These are phyloP conservation scores for Myiozetetes cayanensis DNA, from an alignment of 2,113 vertebrate genomes.

Conservation along the genomic window DNA sequence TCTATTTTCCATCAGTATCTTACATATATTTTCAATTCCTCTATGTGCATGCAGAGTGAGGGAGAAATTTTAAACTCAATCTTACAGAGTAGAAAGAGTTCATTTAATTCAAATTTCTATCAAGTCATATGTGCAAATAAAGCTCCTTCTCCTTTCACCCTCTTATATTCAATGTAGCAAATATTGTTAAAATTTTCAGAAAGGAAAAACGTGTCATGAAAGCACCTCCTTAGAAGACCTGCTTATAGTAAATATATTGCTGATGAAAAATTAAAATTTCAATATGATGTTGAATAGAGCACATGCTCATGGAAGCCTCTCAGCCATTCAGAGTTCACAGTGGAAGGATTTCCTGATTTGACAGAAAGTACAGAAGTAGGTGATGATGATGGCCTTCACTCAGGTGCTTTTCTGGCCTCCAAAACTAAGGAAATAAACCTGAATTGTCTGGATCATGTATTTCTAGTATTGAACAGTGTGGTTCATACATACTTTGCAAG, in stretches of 20 bases:
- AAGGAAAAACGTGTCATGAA: not conserved
- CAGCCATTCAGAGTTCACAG: not conserved
- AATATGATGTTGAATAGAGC: not conserved
- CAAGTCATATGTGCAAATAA: not conserved
- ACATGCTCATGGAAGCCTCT: not conserved
- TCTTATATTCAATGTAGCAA: not conserved
- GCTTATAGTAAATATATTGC: not conserved
- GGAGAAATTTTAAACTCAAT: not conserved
- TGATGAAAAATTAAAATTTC: not conserved
- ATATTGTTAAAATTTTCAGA: not conserved
- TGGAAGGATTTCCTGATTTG: not conserved
- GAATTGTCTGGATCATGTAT: not conserved
- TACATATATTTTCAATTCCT: not conserved
- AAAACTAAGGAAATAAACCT: not conserved
- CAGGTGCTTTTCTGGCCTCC: not conserved
- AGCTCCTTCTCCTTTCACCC: not conserved
- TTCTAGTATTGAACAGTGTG: not conserved
- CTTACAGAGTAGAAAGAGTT: not conserved
- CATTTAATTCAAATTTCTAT: not conserved
- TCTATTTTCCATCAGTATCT: not conserved
- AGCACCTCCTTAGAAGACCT: not conserved
- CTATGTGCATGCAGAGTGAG: not conserved
- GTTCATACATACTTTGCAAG: not conserved
- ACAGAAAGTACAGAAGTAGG: not conserved
- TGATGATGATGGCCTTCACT: not conserved